Conservation (phyloP, 1,140 invertebrate genomes). For the Lethrus apterus region DNA sequence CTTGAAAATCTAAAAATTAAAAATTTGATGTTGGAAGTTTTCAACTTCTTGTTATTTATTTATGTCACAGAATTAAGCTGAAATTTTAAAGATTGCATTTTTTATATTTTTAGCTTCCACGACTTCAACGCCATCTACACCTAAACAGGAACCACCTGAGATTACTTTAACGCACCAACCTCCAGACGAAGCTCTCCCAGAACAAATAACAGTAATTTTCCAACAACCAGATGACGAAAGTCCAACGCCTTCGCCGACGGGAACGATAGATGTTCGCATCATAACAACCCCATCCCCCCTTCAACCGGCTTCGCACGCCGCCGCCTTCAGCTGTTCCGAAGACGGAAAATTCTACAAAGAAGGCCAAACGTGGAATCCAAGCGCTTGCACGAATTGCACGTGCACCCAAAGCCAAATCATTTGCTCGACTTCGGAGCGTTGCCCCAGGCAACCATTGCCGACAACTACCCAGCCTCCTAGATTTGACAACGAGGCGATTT, state of each 20-base stretch:
- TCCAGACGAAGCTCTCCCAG: slow-evolving; percentile 14
- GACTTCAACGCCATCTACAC: slow-evolving; percentile 6
- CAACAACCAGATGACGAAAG: slow-evolving; percentile 4
- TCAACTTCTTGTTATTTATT: neutral
- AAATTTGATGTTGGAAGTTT: slow-evolving; percentile 4
- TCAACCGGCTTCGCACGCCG: slow-evolving; percentile 21
- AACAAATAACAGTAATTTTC: neutral
- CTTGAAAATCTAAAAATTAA: neutral
- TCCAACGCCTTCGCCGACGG: slow-evolving; percentile 8
- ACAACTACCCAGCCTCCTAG: slow-evolving; percentile 4
- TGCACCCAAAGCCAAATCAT: slow-evolving; percentile 49
- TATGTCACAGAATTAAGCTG: slow-evolving; percentile 9
- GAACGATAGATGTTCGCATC: neutral
- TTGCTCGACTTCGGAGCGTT: slow-evolving; percentile 12
- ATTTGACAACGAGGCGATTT: neutral
- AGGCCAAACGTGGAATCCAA: slow-evolving; percentile 54
- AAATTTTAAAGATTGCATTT: slow-evolving; percentile 12
- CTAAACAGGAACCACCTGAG: slow-evolving; percentile 10
- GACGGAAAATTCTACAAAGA: slow-evolving; percentile 51
- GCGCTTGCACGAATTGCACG: slow-evolving; percentile 56
- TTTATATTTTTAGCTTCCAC: slow-evolving; percentile 9
- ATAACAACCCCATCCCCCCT: slow-evolving; percentile 4
- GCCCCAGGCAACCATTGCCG: slow-evolving; percentile 13
- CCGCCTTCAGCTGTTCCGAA: slow-evolving; percentile 41
- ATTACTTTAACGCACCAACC: slow-evolving; percentile 21